Evolutionary conservation across 92 coral and sea anemone species (phyloP).

Genomic region (Meandrina meandrites): DNA sequence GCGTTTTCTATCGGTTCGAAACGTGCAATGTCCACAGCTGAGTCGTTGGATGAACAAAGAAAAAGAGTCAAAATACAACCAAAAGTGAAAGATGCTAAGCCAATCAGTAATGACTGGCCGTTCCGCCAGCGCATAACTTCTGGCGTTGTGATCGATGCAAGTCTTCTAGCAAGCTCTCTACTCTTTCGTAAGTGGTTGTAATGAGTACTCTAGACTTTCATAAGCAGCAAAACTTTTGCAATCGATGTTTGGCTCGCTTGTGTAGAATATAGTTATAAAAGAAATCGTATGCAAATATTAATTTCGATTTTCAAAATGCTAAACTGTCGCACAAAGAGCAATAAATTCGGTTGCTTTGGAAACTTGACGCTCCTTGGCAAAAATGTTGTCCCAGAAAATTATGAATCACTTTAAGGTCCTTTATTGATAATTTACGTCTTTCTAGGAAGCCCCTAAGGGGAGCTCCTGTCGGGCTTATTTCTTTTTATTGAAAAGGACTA

Average conservation of each 20-base stretch:
- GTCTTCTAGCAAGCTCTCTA: background rate
- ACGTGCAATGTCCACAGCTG: background rate
- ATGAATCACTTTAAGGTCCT: background rate
- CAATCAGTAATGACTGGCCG: slow-evolving; percentile 1
- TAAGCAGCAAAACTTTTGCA: background rate
- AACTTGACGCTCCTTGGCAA: background rate
- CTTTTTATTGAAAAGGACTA: too few species aligned
- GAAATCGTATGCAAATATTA: background rate
- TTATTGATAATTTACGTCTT: background rate
- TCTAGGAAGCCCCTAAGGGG: background rate
- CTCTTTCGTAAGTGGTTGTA: background rate
- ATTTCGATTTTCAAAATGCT: background rate
- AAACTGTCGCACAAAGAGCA: background rate
- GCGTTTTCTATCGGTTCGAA: background rate
- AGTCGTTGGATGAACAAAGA: background rate
- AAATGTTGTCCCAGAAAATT: background rate
- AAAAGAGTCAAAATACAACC: slow-evolving; percentile 17
- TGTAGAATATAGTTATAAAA: background rate
- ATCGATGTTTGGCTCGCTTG: background rate
- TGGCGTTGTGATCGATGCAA: background rate
- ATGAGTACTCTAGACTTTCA: background rate
- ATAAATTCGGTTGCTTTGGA: background rate
- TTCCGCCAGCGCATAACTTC: slow-evolving; percentile 11
- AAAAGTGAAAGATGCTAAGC: slow-evolving; percentile 6
- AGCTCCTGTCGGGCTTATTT: too few species aligned